Evolutionary conservation across 2,888 invertebrate genomes (phyloP), one percentile per base, ranked within the genome.

Genomic region (Tinea pellionella): DNA sequence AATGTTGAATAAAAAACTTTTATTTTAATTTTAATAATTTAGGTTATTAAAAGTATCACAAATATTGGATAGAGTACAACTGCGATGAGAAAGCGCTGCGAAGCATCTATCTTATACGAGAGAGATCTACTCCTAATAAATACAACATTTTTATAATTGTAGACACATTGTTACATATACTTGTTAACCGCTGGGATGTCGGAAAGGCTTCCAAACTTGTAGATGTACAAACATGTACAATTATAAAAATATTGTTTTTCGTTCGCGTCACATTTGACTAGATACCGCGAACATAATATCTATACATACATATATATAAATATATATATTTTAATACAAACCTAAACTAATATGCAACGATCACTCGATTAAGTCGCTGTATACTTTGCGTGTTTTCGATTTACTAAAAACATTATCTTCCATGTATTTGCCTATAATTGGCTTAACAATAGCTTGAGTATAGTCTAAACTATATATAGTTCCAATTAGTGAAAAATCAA

Each of bases 1-100:
- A 84, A 84, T 77, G 84, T 86, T 37, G 85, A 85, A 87, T 32
- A 86, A 16, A 47, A 47, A 47, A 47, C 47, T 2, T n/a, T n/a
- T n/a, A n/a, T 41, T 41, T 13, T 41, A 4, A 85, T 85, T 84
- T 84, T 84, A 85, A 87, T 87, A 87, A 87, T 85, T 86, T 87
- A 86, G 80, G 80, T 84, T 72, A 78, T 80, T 83, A 80, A 78
- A 77, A 79, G 77, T 84, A 83, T 59, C 59, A 59, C 59, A 59
- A 24, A 24, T 47, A 55, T 19, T 18, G 2, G 24, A 55, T 55
- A 55, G 55, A 55, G 24, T 55, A 24, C 15, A 15, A 47, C 51
- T 55, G 55, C 55, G 55, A 29, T 55, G 16, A n/a, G 12, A 29
- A 19, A 55, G 47, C 47, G 15, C n/a, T 8, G 47, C 55, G 18